phyloP scores from a whole-genome alignment of 1,140 invertebrate genomes.

The Drosophila carrolli region DNA sequence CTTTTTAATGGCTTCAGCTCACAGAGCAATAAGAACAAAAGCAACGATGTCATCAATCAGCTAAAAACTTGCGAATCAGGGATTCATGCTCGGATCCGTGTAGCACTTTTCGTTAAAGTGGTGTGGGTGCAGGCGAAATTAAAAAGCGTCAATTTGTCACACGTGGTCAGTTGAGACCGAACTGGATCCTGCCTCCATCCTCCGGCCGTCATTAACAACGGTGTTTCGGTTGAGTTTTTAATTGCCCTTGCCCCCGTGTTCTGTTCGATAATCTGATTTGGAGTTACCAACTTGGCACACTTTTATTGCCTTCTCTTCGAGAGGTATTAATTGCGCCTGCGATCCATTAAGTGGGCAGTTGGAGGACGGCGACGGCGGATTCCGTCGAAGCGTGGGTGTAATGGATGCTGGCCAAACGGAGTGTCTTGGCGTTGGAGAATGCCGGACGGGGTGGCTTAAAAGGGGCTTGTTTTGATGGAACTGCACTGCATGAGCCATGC shows the following conservation, averaged over 20 bases:
- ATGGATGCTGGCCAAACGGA: constrained; percentile 57
- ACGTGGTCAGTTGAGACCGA: constrained; percentile 54
- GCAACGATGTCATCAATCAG: constrained; percentile 73
- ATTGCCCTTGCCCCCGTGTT: constrained; percentile 55
- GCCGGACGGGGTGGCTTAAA: constrained; percentile 3
- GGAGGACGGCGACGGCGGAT: constrained; percentile 41
- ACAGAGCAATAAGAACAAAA: constrained; percentile 36
- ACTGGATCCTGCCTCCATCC: constrained; percentile 5
- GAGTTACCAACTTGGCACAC: constrained; percentile 59
- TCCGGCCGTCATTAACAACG: constrained; percentile 56
- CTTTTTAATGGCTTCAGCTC: constrained; percentile 58
- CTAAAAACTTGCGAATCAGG: constrained; percentile 33
- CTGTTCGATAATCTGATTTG: constrained; percentile 29
- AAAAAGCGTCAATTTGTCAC: constrained; percentile 83
- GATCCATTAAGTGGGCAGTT: constrained; percentile 74
- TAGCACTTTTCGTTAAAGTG: constrained; percentile 56
- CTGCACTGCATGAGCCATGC: background rate
- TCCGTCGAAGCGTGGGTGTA: constrained; percentile 63
- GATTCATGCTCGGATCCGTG: constrained; percentile 21
- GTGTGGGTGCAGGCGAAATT: constrained; percentile 70
- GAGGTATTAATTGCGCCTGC: constrained; percentile 75
- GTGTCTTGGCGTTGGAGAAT: constrained; percentile 7
- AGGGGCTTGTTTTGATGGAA: constrained; percentile 3
- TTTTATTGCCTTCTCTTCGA: constrained; percentile 50
- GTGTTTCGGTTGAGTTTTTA: constrained; percentile 69